Conservation (phyloP, 2,888 invertebrate species). For the Dicyrtomina minuta region DNA sequence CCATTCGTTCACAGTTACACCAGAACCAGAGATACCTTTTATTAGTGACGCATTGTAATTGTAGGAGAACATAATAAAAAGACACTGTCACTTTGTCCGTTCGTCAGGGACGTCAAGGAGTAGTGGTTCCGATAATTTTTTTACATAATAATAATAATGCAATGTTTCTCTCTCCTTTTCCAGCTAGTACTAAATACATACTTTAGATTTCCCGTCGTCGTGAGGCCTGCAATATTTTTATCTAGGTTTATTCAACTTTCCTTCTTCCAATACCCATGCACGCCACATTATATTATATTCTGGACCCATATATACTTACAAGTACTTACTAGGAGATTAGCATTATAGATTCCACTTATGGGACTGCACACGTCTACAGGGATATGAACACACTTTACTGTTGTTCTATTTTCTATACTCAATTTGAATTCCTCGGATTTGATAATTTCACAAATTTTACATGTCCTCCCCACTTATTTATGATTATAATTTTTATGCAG, state of each 20-base stretch:
- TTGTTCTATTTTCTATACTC: constrained; percentile 1
- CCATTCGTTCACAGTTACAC: too few relatives aligned
- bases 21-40: too few relatives aligned
- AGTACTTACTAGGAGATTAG: too few relatives aligned
- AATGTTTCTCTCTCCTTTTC: neutral
- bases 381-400: too few relatives aligned
- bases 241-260: constrained; percentile 23
- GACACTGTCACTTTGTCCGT: too few relatives aligned
- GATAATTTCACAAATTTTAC: neutral
- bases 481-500: constrained; percentile 8
- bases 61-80: too few relatives aligned
- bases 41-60: too few relatives aligned
- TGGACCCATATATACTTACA: too few relatives aligned
- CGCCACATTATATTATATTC: too few relatives aligned
- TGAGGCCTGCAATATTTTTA: constrained; percentile 2
- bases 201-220: too few relatives aligned
- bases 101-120: constrained; percentile 2
- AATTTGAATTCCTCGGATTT: neutral
- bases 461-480: neutral
- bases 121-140: constrained; percentile 11
- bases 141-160: constrained; percentile 11
- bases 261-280: neutral
- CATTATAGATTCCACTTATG: too few relatives aligned
- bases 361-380: neutral
- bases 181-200: too few relatives aligned